Conservation (phyloP, 2,888 invertebrate species). For the Adelognathus sp. region DNA sequence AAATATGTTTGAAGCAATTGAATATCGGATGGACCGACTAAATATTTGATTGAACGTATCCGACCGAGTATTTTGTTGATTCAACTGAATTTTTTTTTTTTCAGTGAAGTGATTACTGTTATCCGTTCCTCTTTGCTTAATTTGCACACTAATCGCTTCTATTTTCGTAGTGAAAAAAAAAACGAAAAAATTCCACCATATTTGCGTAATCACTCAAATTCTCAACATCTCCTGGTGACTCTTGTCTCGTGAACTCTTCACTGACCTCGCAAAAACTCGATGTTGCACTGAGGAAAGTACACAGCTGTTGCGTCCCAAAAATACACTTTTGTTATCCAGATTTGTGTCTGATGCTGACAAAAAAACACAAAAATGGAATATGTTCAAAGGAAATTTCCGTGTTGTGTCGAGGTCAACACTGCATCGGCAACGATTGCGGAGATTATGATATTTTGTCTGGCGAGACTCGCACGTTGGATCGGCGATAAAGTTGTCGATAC, state of each 20-base stretch:
- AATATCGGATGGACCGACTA: too few species aligned
- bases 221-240: neutral
- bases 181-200: neutral
- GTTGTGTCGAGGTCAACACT: constrained; percentile 19
- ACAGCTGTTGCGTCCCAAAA: neutral
- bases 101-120: too few species aligned
- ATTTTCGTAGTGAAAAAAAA: too few species aligned
- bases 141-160: too few species aligned
- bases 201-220: neutral
- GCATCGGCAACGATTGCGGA: constrained; percentile 8
- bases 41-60: too few species aligned
- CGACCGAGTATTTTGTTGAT: too few species aligned
- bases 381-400: neutral
- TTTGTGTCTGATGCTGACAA: constrained; percentile 1
- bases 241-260: neutral
- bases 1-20: too few species aligned
- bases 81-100: too few species aligned
- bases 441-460: constrained; percentile 51
- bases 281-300: neutral
- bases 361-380: neutral
- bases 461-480: neutral
- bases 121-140: too few species aligned
- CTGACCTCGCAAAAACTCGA: neutral
- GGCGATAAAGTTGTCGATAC: neutral
- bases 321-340: constrained; percentile 27